Conservation (phyloP, 2,113 vertebrate genomes). For the Nannobrachium achirus region DNA sequence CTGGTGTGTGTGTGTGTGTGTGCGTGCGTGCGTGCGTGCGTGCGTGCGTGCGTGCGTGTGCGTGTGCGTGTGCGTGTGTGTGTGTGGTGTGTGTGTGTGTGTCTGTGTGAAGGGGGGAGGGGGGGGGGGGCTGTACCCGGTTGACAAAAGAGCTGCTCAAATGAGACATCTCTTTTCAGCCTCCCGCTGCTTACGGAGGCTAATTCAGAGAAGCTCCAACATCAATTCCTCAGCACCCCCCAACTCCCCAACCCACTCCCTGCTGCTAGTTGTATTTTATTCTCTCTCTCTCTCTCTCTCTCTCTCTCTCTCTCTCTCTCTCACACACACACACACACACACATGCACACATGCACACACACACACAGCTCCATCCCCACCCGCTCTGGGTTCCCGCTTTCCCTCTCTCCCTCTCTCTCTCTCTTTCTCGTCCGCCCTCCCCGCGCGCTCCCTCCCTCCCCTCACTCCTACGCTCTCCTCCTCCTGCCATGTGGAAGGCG, state of each 20-base stretch:
- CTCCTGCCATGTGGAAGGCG: conserved; percentile 70
- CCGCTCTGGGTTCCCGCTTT: not conserved
- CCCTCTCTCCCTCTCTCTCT: conserved; percentile 39
- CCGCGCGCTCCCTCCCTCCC: conserved; percentile 44
- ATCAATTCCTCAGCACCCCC: too few species aligned
- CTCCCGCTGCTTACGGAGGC: conserved; percentile 6
- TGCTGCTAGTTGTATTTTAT: conserved; percentile 21
- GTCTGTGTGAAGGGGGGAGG: not conserved
- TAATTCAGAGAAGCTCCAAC: conserved; percentile 45
- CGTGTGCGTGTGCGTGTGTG: too few species aligned
- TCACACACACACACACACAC: too few species aligned
- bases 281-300: conserved; percentile 27
- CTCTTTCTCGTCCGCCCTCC: conserved; percentile 30
- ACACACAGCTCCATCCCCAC: not conserved
- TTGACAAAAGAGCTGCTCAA: conserved; percentile 16
- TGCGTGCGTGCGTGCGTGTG: too few species aligned
- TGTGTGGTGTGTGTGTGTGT: not conserved
- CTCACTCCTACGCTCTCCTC: conserved; percentile 45
- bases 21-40: too few species aligned
- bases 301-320: conserved; percentile 40
- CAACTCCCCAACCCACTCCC: not conserved
- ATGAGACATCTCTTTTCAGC: conserved; percentile 6
- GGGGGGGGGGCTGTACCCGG: conserved; percentile 3
- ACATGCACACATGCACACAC: too few species aligned
- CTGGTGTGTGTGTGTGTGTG: not conserved